These are phyloP conservation scores for Micromesistius poutassou DNA, from an alignment of 2,797 vertebrate genomes.

Conservation along the genomic window DNA sequence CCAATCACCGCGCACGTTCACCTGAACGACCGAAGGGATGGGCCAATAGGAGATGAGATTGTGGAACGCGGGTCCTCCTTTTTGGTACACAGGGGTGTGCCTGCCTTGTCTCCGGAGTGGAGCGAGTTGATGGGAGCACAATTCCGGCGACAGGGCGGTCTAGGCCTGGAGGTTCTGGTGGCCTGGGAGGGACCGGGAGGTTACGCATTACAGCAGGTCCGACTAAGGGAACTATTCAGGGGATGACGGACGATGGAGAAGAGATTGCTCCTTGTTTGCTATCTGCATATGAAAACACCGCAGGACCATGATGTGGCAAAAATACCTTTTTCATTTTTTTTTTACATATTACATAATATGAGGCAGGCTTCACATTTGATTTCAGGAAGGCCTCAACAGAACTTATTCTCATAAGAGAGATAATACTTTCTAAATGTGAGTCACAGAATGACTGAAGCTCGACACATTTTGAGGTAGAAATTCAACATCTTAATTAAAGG, in stretches of 20 bases:
- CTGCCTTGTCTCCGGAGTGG: slow-evolving; percentile 31
- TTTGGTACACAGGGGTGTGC: slow-evolving; percentile 45
- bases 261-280: too few relatives aligned
- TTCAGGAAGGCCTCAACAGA: background rate
- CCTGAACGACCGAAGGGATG: background rate
- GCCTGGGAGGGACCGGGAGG: background rate
- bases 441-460: background rate
- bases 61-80: slow-evolving; percentile 9
- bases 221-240: too few relatives aligned
- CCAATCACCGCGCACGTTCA: slow-evolving; percentile 44
- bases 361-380: background rate
- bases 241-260: too few relatives aligned
- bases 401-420: background rate
- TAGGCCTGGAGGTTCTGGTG: background rate
- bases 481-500: background rate
- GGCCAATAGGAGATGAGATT: slow-evolving; percentile 51
- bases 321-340: too few relatives aligned
- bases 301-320: too few relatives aligned
- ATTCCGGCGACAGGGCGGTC: too few relatives aligned
- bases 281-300: too few relatives aligned
- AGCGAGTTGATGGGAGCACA: background rate
- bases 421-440: background rate
- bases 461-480: background rate
- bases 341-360: background rate
- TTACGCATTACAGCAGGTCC: too few relatives aligned